A percentile compares a stretch with the other conserved stretches of the same genome.
Evolutionary conservation across 2,113 vertebrate species (phyloP).

Genomic region (Phrynosoma blainvillii): DNA sequence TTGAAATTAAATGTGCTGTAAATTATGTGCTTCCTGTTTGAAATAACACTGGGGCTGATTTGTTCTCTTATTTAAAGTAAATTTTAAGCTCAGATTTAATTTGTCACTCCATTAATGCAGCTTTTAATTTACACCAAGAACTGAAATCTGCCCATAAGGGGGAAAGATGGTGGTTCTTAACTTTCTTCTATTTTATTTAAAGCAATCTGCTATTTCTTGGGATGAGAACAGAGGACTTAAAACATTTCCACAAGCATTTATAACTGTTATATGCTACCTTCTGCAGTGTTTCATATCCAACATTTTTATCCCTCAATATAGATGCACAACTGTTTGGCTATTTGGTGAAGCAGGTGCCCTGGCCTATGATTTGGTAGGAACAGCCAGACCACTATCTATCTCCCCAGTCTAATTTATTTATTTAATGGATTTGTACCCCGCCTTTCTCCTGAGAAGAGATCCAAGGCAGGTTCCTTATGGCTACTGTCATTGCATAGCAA

Average conservation of each 20-base stretch:
- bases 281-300: background rate
- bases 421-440: no score
- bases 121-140: slow-evolving; percentile 13
- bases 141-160: background rate
- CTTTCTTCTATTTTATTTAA: background rate
- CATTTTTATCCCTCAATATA: background rate
- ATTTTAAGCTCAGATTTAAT: slow-evolving; percentile 31
- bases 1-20: slow-evolving; percentile 51
- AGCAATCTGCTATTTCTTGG: background rate
- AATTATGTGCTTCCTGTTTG: slow-evolving; percentile 34
- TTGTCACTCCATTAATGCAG: slow-evolving; percentile 15
- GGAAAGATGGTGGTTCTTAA: background rate
- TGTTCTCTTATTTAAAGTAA: slow-evolving; percentile 31
- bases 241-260: background rate
- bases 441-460: no score
- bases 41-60: slow-evolving; percentile 22
- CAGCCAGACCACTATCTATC: background rate
- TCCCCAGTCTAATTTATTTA: background rate
- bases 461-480: no score
- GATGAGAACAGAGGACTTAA: background rate
- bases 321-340: background rate
- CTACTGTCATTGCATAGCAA: background rate
- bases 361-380: background rate
- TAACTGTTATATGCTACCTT: no score
- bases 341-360: background rate